These are phyloP conservation scores for Sceloporus tristichus DNA, from an alignment of 2,113 vertebrate genomes.

Conservation along the genomic window DNA sequence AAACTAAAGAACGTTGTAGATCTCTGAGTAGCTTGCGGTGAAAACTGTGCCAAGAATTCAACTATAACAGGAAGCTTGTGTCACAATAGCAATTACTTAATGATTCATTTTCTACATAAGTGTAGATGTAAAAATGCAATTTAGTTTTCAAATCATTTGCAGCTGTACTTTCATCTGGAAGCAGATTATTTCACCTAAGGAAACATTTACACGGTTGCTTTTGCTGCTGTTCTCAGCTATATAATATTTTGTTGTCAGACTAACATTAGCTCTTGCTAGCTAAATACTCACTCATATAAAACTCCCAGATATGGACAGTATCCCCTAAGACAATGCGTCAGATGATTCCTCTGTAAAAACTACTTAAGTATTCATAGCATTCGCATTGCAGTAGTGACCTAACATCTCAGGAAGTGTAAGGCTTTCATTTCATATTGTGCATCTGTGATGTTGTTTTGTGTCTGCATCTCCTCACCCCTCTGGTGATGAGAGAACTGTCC, in stretches of 20 bases:
- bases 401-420: background rate
- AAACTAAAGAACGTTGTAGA: slow-evolving; percentile 80
- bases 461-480: background rate
- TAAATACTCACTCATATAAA: background rate
- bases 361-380: slow-evolving; percentile 7
- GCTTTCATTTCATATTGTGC: background rate
- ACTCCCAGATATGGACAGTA: slow-evolving; percentile 9
- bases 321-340: slow-evolving; percentile 40
- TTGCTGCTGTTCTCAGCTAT: slow-evolving; percentile 55
- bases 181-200: slow-evolving; percentile 50
- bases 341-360: background rate
- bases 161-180: slow-evolving; percentile 64
- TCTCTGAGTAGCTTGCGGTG: slow-evolving; percentile 68
- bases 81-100: slow-evolving; percentile 81
- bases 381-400: background rate
- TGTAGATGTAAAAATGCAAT: slow-evolving; percentile 74
- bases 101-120: slow-evolving; percentile 73
- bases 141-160: slow-evolving; percentile 76
- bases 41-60: slow-evolving; percentile 73
- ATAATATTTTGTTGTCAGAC: slow-evolving; percentile 58
- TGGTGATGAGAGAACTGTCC: background rate
- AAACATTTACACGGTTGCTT: slow-evolving; percentile 63
- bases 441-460: background rate
- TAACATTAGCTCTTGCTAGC: slow-evolving; percentile 41
- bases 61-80: slow-evolving; percentile 69